Evolutionary conservation across 1,140 invertebrate genomes (phyloP), one percentile per base, ranked within the genome.

Genomic region (Pogonomyrmex californicus): DNA sequence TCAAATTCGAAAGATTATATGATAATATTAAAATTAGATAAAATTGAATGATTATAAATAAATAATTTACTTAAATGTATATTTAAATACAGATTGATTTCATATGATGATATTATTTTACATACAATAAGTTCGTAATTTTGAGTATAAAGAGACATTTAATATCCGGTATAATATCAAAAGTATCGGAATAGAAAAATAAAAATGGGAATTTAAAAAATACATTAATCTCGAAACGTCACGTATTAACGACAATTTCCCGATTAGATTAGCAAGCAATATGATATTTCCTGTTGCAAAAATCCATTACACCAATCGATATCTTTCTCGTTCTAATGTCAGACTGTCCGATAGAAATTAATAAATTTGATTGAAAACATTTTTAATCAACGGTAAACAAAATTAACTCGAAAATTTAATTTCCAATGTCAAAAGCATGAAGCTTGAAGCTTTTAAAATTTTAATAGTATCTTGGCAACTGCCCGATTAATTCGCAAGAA

Each of bases 401-500:
- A 66, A 66, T 66, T 23, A 66, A 66, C 63, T 66, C 63, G 63
- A 66, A 66, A 66, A 66, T 66, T 66, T n/a, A 4, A 66, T 66
- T 66, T 0, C 9, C 63, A 41, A 38, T 38, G 2, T 66, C n/a
- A 58, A 51, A 85, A 66, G 23, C 30, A 30, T 2, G 36, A 83
- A 71, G 17, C 4, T 23, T 14, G 38, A 3, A 76, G 47, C 78
- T 23, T 51, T 36, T 33, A 23, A 47, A 89, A 73, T 88, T 79
- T 58, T 54, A 79, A 88, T 87, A 38, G 73, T 5, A 14, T 1
- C 12, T 38, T 3, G 9, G 71, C 65, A 77, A 88, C 63, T 88
- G 66, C 23, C 36, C 38, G 51, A 62, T 30, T 89, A 89, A 89
- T 88, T 87, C 87, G 49, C 66, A 30, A 33, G 38, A 38, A 88